A percentile compares a stretch with the other conserved stretches of the same genome.
These are phyloP conservation scores for Allochrocebus solatus DNA, from an alignment of 2,797 vertebrate genomes.

Conservation along the genomic window DNA sequence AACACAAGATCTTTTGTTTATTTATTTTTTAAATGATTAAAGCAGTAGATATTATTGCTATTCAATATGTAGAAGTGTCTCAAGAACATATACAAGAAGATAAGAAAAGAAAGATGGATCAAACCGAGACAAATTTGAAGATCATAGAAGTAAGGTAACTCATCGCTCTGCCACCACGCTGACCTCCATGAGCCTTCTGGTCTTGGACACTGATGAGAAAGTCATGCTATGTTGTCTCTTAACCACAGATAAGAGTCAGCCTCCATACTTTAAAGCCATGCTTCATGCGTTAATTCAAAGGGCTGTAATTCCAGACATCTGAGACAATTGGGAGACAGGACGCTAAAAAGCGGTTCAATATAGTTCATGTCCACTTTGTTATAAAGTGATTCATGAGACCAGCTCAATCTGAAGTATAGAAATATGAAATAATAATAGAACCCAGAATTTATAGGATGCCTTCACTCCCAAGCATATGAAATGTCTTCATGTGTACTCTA, in stretches of 20 bases:
- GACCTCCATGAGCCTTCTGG: neutral
- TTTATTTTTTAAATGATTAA: constrained; percentile 27
- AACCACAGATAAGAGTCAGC: neutral
- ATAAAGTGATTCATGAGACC: constrained; percentile 61
- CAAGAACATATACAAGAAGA: neutral
- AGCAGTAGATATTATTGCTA: neutral
- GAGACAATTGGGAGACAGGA: constrained; percentile 62
- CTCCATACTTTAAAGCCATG: neutral
- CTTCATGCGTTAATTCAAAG: constrained; percentile 33
- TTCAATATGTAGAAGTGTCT: constrained; percentile 15
- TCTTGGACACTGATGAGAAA: constrained; percentile 7
- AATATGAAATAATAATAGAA: constrained; percentile 64
- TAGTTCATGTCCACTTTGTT: constrained; percentile 60
- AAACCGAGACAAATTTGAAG: constrained; percentile 16
- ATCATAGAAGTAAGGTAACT: neutral
- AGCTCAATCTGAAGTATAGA: constrained; percentile 56
- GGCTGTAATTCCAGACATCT: constrained; percentile 53
- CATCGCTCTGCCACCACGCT: neutral
- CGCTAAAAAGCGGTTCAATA: constrained; percentile 58
- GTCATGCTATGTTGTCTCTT: neutral
- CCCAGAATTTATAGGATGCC: constrained; percentile 45
- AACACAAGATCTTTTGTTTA: neutral
- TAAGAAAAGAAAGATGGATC: neutral
- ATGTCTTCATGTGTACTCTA: constrained; percentile 15
- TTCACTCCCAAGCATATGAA: neutral